Evolutionary conservation across 2,888 invertebrate genomes (phyloP).

Genomic region (Anaspis maculata): DNA sequence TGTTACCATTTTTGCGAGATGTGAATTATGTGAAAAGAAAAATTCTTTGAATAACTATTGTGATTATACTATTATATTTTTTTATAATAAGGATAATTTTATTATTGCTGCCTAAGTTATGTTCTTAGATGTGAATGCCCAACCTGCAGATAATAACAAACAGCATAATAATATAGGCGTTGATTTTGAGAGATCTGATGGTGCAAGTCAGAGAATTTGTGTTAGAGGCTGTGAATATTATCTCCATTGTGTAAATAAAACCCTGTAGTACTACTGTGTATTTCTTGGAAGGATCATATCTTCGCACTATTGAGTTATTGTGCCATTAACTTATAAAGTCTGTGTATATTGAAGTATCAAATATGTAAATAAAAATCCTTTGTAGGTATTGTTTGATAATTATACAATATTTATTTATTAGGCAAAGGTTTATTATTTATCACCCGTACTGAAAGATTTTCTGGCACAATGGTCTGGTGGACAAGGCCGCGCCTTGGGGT

Average conservation of each 20-base stretch:
- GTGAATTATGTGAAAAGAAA: too few species aligned
- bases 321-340: constrained; percentile 35
- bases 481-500: constrained; percentile 25
- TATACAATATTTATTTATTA: constrained; percentile 35
- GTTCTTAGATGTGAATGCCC: too few species aligned
- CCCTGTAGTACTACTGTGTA: constrained; percentile 20
- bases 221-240: constrained; percentile 36
- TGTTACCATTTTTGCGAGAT: too few species aligned
- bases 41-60: too few species aligned
- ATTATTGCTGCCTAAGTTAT: too few species aligned
- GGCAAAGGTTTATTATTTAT: constrained; percentile 7
- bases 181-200: too few species aligned
- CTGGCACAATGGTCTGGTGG: constrained; percentile 19
- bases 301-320: constrained; percentile 29
- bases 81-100: too few species aligned
- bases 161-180: too few species aligned
- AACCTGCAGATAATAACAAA: too few species aligned
- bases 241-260: constrained; percentile 24
- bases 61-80: too few species aligned
- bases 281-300: constrained; percentile 23
- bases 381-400: constrained; percentile 34
- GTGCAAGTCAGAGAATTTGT: constrained; percentile 14
- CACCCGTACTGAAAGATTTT: constrained; percentile 2
- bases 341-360: constrained; percentile 25
- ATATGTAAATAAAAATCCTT: constrained; percentile 20